Evolutionary conservation across 2,113 vertebrate species (phyloP).

Genomic region (Xyrauchen texanus): DNA sequence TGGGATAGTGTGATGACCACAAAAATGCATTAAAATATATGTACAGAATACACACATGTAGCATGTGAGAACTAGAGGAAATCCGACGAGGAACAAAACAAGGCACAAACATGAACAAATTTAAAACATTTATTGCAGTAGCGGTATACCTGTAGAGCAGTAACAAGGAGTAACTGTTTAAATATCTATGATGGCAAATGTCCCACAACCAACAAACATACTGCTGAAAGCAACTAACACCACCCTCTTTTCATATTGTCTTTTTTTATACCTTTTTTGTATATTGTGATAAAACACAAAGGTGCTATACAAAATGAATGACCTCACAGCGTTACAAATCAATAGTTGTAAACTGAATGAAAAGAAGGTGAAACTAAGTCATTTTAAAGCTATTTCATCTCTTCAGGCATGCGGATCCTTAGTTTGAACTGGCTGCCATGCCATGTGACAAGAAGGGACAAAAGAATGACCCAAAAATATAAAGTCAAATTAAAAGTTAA

Average conservation of each 20-base stretch:
- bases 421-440: conserved; percentile 87
- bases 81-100: conserved; percentile 56
- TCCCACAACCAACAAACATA: conserved; percentile 95
- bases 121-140: conserved; percentile 99
- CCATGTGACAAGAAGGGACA: conserved; percentile 77
- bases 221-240: conserved; percentile 94
- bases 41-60: neutral
- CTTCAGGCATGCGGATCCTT: conserved; percentile 89
- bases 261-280: conserved; percentile 71
- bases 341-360: conserved; percentile 73
- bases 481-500: conserved; percentile 21
- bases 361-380: conserved; percentile 77
- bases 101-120: conserved; percentile 79
- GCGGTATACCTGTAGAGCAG: conserved; percentile 97
- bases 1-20: neutral
- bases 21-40: neutral
- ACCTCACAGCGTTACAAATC: conserved; percentile 83
- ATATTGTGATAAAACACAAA: conserved; percentile 84
- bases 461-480: conserved; percentile 49
- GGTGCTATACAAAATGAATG: conserved; percentile 89
- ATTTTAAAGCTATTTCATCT: conserved; percentile 80
- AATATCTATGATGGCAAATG: conserved; percentile 97
- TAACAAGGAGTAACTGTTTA: conserved; percentile 98
- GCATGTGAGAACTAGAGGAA: no score
- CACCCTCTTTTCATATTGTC: conserved; percentile 75